Base-by-base conservation (phyloP, 2,113 vertebrate genomes). In the Colossoma macropomum region DNA sequence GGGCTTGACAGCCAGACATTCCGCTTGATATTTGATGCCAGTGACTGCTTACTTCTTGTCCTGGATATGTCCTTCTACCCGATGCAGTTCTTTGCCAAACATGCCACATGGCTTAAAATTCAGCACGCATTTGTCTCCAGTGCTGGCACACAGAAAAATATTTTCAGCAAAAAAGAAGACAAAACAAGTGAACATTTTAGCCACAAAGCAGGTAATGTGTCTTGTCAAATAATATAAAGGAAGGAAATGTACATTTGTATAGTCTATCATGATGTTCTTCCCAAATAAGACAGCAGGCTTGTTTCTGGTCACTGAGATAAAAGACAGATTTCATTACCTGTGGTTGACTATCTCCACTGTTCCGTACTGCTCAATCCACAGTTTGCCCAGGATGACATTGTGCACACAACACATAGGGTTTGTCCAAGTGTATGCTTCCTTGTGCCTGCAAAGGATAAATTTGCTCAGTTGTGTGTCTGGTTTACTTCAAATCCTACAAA, bases 341-440 rank as follows among this genome's bases (percentile, higher is more conserved):
- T 99, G 97, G 93, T 99, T 99, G 45, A 97, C 12, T 32, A 99
- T 97, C 90, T 99, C 97, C 88, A 99, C 94, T 0, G 92, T 94
- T 81, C 97, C 98, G 0, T 99, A 99, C 66, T 99, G 98, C 83
- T 99, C 98, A 34, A 99, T 95, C 98, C 98, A 99, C 48, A 99
- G 95, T 92, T 98, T 98, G 52, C 98, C 98, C 71, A 98, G 90
- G 84, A 99, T 98, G 87, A 99, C 94, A 66, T 99, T 99, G 89
- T 99, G 98, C 81, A 99, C 97, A 86, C 98, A 99, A 87, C 97
- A 99, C 87, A 96, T 94, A 17, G 98, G 98, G 88, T 99, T 98
- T 83, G 93, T 96, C 98, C 98, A 99, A 0, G 97, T 99, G 89
- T 98, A 99, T 32, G 93, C 95, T 86, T 99, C 98, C 7, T 94